Conservation (phyloP, 2,797 vertebrate species). For the Clarias pachynema region DNA sequence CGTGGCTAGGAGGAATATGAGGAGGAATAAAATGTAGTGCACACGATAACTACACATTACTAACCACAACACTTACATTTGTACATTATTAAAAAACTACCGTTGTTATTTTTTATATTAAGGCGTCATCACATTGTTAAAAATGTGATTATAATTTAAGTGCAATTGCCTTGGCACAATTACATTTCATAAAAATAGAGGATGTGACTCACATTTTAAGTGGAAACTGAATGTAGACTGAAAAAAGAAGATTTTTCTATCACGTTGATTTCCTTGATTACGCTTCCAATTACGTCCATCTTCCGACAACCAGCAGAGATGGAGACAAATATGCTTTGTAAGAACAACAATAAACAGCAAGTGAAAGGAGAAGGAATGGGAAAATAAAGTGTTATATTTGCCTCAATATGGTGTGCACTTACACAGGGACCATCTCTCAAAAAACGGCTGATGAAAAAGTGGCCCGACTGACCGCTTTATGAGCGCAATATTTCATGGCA, state of each 20-base stretch:
- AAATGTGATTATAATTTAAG: neutral
- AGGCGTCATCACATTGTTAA: neutral
- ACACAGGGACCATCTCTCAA: conserved; percentile 47
- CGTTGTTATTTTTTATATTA: neutral
- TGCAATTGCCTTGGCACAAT: neutral
- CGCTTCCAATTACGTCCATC: neutral
- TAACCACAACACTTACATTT: neutral
- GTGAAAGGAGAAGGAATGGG: conserved; percentile 32
- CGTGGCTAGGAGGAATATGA: neutral
- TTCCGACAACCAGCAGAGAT: neutral
- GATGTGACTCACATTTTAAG: neutral
- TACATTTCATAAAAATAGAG: neutral
- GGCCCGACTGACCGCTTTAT: conserved; percentile 54
- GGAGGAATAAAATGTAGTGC: neutral
- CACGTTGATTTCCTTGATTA: conserved; percentile 8
- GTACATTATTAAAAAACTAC: neutral
- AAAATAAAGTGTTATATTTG: conserved; percentile 46
- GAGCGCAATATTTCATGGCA: conserved; percentile 55
- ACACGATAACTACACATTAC: conserved; percentile 9
- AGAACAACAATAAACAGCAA: conserved; percentile 42
- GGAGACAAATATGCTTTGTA: conserved; percentile 30
- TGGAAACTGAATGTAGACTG: neutral
- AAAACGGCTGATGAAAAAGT: conserved; percentile 50
- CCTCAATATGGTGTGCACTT: conserved; percentile 46
- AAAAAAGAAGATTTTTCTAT: neutral